Percentiles rank a stretch among this genome's conserved stretches.
Evolutionary conservation across 2,113 vertebrate species (phyloP).

Genomic region (Symphodus melops): DNA sequence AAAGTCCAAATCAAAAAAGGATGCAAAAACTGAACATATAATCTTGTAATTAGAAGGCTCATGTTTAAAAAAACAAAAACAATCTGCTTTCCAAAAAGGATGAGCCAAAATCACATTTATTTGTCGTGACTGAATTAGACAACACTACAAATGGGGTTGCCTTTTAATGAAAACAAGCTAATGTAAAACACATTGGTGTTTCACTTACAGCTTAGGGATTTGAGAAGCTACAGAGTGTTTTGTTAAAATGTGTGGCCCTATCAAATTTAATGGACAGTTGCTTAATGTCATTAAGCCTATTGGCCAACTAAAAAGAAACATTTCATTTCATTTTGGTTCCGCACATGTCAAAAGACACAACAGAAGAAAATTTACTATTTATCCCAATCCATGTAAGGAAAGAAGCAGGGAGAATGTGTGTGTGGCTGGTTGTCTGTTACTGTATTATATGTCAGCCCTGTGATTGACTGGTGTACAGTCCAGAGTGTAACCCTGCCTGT

Average conservation of each 20-base stretch:
- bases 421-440: no score
- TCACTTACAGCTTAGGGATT: not conserved
- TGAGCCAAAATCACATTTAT: not conserved
- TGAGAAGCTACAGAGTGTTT: not conserved
- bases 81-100: not conserved
- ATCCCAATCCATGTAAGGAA: no score
- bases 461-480: no score
- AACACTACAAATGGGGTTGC: not conserved
- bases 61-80: not conserved
- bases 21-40: not conserved
- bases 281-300: not conserved
- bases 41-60: not conserved
- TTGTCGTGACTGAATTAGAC: not conserved
- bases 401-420: no score
- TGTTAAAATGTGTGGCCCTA: not conserved
- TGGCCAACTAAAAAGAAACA: not conserved
- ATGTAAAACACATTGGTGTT: not conserved
- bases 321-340: not conserved
- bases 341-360: no score
- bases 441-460: no score
- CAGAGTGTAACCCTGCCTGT: no score
- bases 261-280: not conserved
- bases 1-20: conserved; percentile 19
- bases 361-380: no score
- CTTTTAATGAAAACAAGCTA: not conserved